These are phyloP conservation scores for Drosophila mimetica DNA, from an alignment of 2,888 invertebrate species.

Conservation along the genomic window DNA sequence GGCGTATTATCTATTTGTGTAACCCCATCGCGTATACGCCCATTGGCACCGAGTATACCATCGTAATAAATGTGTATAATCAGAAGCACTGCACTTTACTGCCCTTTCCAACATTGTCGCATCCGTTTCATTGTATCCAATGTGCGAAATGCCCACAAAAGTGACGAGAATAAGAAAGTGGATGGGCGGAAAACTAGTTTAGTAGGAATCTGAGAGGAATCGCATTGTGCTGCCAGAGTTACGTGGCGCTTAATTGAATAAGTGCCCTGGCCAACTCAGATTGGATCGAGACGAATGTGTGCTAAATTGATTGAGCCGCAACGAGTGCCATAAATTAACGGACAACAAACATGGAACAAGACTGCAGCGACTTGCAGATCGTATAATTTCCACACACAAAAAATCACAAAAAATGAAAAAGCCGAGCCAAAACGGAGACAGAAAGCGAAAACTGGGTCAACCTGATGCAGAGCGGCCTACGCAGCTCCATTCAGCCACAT, in stretches of 20 bases:
- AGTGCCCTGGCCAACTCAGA: constrained; percentile 35
- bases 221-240: constrained; percentile 40
- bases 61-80: constrained; percentile 33
- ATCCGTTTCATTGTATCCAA: constrained; percentile 19
- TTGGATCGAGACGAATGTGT: constrained; percentile 54
- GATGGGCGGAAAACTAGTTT: constrained; percentile 67
- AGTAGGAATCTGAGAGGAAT: constrained; percentile 61
- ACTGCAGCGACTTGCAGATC: constrained; percentile 68
- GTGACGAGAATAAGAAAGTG: constrained; percentile 24
- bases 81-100: constrained; percentile 39
- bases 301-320: constrained; percentile 68
- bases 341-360: constrained; percentile 52
- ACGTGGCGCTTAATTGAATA: constrained; percentile 73
- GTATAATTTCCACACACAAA: constrained; percentile 70
- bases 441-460: constrained; percentile 78
- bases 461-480: constrained; percentile 74
- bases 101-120: constrained; percentile 50
- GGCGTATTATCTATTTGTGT: constrained; percentile 15
- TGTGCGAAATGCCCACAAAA: constrained; percentile 6
- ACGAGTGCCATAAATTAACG: constrained; percentile 55
- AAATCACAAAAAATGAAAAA: constrained; percentile 58
- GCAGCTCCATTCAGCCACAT: constrained; percentile 54
- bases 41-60: constrained; percentile 8
- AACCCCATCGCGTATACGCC: constrained; percentile 29
- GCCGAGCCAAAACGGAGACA: constrained; percentile 43